Conservation (phyloP, 2,888 invertebrate species). For the Ferdinandea cuprea region DNA sequence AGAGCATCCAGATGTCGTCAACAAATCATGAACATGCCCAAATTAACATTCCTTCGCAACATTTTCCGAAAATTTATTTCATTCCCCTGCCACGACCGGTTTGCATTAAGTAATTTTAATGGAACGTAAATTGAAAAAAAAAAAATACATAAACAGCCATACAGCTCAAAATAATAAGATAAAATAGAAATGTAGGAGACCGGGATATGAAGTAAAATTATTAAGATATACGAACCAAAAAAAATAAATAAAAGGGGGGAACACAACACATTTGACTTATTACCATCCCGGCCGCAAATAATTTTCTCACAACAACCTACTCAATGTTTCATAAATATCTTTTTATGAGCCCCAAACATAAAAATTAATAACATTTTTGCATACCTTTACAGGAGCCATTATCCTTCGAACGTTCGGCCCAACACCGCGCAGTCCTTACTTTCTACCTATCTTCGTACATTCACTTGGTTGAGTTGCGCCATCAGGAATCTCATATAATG, state of each 20-base stretch:
- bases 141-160: background rate
- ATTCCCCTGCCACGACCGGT: background rate
- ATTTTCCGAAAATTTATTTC: constrained; percentile 34
- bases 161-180: constrained; percentile 40
- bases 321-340: constrained; percentile 73
- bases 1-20: constrained; percentile 61
- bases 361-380: constrained; percentile 74
- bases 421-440: background rate
- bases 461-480: constrained; percentile 48
- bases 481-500: constrained; percentile 60
- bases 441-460: constrained; percentile 16
- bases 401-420: constrained; percentile 38
- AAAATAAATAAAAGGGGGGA: constrained; percentile 10
- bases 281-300: constrained; percentile 69
- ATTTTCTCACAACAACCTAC: constrained; percentile 70
- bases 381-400: constrained; percentile 67
- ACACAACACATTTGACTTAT: constrained; percentile 62
- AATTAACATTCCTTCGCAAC: constrained; percentile 59
- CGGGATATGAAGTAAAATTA: constrained; percentile 42
- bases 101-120: constrained; percentile 66
- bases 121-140: constrained; percentile 69
- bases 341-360: constrained; percentile 69
- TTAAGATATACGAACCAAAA: constrained; percentile 15
- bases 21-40: constrained; percentile 62
- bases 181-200: constrained; percentile 31